These are phyloP conservation scores for Sitobion miscanthi DNA, from an alignment of 1,140 invertebrate genomes.

Conservation along the genomic window DNA sequence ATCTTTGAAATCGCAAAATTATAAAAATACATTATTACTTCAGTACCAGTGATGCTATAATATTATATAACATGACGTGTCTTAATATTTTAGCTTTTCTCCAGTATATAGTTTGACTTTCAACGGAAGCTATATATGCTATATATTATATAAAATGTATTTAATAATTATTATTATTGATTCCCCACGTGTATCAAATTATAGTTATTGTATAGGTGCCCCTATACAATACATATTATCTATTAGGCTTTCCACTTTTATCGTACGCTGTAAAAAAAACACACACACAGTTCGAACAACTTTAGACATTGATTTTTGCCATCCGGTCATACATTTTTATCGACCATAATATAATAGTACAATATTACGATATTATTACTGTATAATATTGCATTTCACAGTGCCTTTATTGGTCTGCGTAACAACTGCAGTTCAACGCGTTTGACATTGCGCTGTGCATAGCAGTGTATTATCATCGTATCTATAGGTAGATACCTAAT, in stretches of 20 bases:
- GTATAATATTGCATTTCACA: background rate
- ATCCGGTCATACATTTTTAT: background rate
- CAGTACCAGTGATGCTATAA: too few species aligned
- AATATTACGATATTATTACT: background rate
- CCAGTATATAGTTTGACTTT: background rate
- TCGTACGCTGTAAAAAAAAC: background rate
- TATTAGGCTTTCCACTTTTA: background rate
- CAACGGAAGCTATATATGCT: background rate
- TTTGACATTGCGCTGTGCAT: background rate
- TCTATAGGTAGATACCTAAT: too few species aligned
- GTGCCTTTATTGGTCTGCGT: background rate
- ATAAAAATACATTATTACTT: too few species aligned
- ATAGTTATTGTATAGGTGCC: background rate
- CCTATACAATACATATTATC: too few species aligned
- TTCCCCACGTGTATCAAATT: background rate
- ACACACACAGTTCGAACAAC: background rate
- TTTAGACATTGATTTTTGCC: background rate
- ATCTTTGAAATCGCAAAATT: too few species aligned
- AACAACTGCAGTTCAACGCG: constrained; percentile 1
- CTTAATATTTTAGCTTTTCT: background rate
- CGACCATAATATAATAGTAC: background rate
- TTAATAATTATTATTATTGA: background rate
- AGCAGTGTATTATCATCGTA: background rate
- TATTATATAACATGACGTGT: too few species aligned
- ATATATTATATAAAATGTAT: background rate